phyloP scores from a whole-genome alignment of 2,113 vertebrate species.

The Oryctolagus cuniculus region mOryCun1.1 NC_091453.1:13384001-13384500 shows the following conservation, averaged over 20 bases:
- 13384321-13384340: conserved; percentile 26
- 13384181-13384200: conserved; percentile 50
- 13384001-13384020: neutral
- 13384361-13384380: neutral
- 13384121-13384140: conserved; percentile 39
- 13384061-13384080: conserved; percentile 38
- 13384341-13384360: conserved; percentile 21
- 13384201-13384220: conserved; percentile 1
- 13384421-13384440: neutral
- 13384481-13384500: conserved; percentile 16
- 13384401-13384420: neutral
- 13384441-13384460: neutral
- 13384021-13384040: neutral
- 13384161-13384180: conserved; percentile 53
- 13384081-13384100: conserved; percentile 5
- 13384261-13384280: conserved; percentile 21
- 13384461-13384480: no score
- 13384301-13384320: conserved; percentile 6
- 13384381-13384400: conserved; percentile 36
- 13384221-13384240: conserved; percentile 25
- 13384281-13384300: neutral
- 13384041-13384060: neutral
- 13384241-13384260: conserved; percentile 39
- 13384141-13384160: conserved; percentile 45
- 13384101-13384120: conserved; percentile 54